Conservation (phyloP, 2,113 vertebrate genomes). For the Narcine bancroftii region DNA sequence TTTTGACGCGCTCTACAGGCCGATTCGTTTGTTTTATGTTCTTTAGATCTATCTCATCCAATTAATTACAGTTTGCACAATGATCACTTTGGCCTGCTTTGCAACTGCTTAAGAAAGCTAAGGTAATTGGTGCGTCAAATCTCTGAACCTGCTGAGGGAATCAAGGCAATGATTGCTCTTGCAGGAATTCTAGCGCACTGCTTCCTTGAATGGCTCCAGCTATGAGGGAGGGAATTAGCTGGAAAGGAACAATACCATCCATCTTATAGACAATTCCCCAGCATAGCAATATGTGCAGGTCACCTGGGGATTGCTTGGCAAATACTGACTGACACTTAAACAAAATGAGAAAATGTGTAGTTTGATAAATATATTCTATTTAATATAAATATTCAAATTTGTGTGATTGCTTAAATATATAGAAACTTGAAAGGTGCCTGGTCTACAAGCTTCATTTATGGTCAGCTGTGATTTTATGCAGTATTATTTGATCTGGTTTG, state of each 20-base stretch:
- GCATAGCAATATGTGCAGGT: neutral
- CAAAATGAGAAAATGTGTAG: neutral
- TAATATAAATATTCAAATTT: neutral
- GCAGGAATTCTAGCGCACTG: neutral
- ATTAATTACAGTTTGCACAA: neutral
- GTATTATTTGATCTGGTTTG: neutral
- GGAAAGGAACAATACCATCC: neutral
- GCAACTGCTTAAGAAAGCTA: neutral
- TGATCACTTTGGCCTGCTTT: slow-evolving; percentile 2
- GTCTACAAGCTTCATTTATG: neutral
- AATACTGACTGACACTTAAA: neutral
- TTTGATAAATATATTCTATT: neutral
- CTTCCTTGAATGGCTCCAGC: neutral
- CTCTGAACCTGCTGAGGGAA: neutral
- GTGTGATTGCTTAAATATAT: neutral
- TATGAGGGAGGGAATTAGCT: neutral
- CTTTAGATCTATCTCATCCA: neutral
- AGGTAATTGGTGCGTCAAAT: neutral
- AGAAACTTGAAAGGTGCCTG: neutral
- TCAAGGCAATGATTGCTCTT: neutral
- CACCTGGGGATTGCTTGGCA: too few relatives aligned
- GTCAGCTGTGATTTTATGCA: neutral
- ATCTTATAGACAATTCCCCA: neutral
- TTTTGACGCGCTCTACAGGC: too few relatives aligned
- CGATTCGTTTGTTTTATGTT: neutral